Conservation (phyloP, 1,140 invertebrate genomes). For the Oreohelix idahoensis region DNA sequence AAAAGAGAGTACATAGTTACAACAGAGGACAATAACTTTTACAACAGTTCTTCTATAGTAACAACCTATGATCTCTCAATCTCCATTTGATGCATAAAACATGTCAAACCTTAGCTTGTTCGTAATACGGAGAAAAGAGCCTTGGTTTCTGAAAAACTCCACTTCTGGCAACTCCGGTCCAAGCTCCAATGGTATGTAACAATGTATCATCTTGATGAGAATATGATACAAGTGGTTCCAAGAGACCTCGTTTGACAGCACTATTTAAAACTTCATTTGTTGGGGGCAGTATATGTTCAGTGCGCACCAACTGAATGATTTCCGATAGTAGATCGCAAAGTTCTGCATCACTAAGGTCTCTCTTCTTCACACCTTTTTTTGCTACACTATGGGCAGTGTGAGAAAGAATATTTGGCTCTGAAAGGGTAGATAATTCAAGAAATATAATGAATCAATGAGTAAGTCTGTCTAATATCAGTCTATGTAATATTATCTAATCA, state of each 20-base stretch:
- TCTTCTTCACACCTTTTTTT: slow-evolving; percentile 87
- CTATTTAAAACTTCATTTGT: slow-evolving; percentile 86
- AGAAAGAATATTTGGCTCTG: slow-evolving; percentile 91
- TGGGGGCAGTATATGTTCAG: slow-evolving; percentile 90
- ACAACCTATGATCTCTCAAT: too few relatives aligned
- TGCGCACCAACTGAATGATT: slow-evolving; percentile 85
- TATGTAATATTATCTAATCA: too few relatives aligned
- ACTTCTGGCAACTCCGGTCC: slow-evolving; percentile 86
- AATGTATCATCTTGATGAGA: slow-evolving; percentile 81
- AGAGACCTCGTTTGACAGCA: slow-evolving; percentile 85
- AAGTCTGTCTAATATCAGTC: too few relatives aligned
- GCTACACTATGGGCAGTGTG: slow-evolving; percentile 92
- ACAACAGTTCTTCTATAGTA: too few relatives aligned
- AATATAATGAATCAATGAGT: too few relatives aligned
- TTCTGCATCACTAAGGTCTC: slow-evolving; percentile 89
- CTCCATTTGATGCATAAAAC: not conserved
- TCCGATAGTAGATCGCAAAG: slow-evolving; percentile 89
- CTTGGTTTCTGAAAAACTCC: slow-evolving; percentile 88
- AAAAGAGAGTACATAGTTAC: too few relatives aligned
- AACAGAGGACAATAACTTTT: too few relatives aligned
- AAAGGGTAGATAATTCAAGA: slow-evolving; percentile 48
- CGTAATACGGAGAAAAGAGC: slow-evolving; percentile 93
- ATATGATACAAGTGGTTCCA: slow-evolving; percentile 87
- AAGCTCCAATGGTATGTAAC: slow-evolving; percentile 79
- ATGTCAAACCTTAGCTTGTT: slow-evolving; percentile 86